Evolutionary conservation across 2,113 vertebrate species (phyloP).

Genomic region (Odobenus rosmarus): DNA sequence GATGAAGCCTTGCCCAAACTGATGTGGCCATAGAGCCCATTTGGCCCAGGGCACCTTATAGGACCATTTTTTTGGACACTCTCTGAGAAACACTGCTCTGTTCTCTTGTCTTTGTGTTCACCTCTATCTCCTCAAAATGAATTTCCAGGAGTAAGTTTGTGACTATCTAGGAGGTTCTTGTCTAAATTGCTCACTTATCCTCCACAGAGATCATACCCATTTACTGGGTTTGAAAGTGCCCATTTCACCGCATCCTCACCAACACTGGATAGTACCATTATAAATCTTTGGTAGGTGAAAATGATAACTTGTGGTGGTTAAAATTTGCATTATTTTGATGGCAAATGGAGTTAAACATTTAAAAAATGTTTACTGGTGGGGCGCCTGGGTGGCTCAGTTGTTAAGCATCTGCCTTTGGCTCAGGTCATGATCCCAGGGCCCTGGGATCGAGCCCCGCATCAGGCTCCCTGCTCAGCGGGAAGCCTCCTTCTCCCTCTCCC

Average conservation of each 20-base stretch:
- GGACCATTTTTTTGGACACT: not conserved
- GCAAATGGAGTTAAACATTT: not conserved
- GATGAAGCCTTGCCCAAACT: not conserved
- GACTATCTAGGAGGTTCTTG: not conserved
- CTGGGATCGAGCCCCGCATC: no score
- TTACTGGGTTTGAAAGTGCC: not conserved
- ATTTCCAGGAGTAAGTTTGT: not conserved
- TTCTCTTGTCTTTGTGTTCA: not conserved
- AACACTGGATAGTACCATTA: not conserved
- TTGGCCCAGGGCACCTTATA: not conserved
- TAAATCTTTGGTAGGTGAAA: not conserved
- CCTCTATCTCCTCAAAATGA: not conserved
- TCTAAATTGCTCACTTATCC: not conserved
- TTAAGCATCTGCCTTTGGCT: no score
- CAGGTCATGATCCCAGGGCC: no score
- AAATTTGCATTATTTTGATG: not conserved
- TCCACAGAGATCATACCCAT: not conserved
- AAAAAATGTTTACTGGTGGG: not conserved
- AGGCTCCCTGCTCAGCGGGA: no score
- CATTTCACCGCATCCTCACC: not conserved
- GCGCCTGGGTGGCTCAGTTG: no score
- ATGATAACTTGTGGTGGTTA: not conserved
- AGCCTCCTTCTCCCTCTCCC: no score
- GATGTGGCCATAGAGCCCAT: not conserved
- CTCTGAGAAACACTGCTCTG: not conserved